phyloP scores from a whole-genome alignment of 2,113 vertebrate genomes.

The Pachyramphus minor region DNA sequence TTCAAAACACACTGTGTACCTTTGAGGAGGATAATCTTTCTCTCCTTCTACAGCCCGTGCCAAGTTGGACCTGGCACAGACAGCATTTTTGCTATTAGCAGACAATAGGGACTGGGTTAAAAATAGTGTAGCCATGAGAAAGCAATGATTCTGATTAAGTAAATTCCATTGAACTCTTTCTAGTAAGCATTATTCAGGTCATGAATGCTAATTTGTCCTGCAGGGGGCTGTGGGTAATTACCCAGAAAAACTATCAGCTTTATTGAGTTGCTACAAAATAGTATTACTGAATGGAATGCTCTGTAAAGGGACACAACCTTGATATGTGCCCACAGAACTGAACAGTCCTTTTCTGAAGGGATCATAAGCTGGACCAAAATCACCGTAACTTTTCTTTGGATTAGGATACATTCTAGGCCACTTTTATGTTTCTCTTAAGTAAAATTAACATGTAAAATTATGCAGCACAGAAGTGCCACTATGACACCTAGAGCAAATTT shows the following conservation, averaged over 20 bases:
- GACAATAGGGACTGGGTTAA: slow-evolving; percentile 60
- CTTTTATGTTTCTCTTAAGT: slow-evolving; percentile 66
- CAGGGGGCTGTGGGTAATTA: slow-evolving; percentile 83
- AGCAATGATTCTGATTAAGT: slow-evolving; percentile 81
- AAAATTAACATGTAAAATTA: slow-evolving; percentile 72
- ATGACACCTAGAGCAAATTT: slow-evolving; percentile 71
- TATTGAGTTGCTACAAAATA: slow-evolving; percentile 80
- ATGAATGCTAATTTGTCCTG: slow-evolving; percentile 84
- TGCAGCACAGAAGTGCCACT: slow-evolving; percentile 69
- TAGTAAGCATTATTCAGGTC: slow-evolving; percentile 83
- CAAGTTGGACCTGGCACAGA: slow-evolving; percentile 54
- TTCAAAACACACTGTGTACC: slow-evolving; percentile 18
- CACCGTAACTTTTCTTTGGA: slow-evolving; percentile 43
- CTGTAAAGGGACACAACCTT: slow-evolving; percentile 71
- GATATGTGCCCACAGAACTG: slow-evolving; percentile 41
- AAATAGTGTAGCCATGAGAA: slow-evolving; percentile 73
- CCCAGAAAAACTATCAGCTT: slow-evolving; percentile 81
- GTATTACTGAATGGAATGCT: slow-evolving; percentile 67
- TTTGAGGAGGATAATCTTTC: slow-evolving; percentile 41
- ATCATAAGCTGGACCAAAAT: slow-evolving; percentile 32
- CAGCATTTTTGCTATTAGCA: slow-evolving; percentile 66
- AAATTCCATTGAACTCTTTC: slow-evolving; percentile 84
- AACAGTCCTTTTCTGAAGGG: background rate
- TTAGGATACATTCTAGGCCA: slow-evolving; percentile 36
- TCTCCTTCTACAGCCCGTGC: background rate